These are phyloP conservation scores for Pyrochroa serraticornis DNA, from an alignment of 2,888 invertebrate species.

Conservation along the genomic window DNA sequence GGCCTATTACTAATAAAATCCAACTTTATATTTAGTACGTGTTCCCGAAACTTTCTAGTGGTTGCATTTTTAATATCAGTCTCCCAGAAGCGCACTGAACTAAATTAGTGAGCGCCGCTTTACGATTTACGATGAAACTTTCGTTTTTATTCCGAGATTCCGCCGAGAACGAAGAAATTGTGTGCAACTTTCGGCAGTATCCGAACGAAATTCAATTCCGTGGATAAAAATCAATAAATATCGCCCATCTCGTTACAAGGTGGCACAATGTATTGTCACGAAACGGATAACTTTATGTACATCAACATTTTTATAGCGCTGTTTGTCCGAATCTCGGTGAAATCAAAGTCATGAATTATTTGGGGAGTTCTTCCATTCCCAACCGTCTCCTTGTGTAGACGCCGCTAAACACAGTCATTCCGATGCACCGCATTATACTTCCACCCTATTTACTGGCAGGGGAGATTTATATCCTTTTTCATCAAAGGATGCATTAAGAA, in stretches of 20 bases:
- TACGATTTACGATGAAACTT: constrained; percentile 13
- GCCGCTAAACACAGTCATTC: constrained; percentile 25
- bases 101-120: constrained; percentile 16
- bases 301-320: constrained; percentile 29
- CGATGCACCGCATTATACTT: constrained; percentile 32
- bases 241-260: neutral
- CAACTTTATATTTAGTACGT: constrained; percentile 16
- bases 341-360: constrained; percentile 31
- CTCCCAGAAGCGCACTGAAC: constrained; percentile 5
- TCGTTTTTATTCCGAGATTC: constrained; percentile 8
- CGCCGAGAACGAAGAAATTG: neutral
- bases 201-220: too few species aligned
- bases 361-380: constrained; percentile 15
- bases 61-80: constrained; percentile 29
- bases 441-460: constrained; percentile 32
- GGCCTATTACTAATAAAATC: constrained; percentile 26
- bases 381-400: constrained; percentile 21
- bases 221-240: too few species aligned
- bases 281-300: neutral
- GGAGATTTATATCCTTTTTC: constrained; percentile 34
- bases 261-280: constrained; percentile 1
- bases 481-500: constrained; percentile 31
- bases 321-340: constrained; percentile 19
- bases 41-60: constrained; percentile 24
- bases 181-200: neutral